phyloP scores from a whole-genome alignment of 2,113 vertebrate species.

The Cynoglossus semilaevis region DNA sequence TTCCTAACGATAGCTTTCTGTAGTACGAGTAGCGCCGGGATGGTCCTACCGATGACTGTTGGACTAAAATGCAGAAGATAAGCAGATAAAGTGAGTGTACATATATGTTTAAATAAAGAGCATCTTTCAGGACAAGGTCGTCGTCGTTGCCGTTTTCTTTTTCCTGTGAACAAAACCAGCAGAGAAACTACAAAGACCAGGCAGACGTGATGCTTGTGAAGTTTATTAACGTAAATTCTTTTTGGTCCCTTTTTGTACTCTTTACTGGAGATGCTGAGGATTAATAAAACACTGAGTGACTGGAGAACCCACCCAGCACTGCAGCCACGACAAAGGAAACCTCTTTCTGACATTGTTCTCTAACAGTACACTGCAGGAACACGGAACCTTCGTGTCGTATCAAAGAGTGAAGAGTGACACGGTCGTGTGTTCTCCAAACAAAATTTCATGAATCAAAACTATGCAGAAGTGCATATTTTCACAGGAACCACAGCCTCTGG shows the following conservation, averaged over 20 bases:
- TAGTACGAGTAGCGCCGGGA: conserved; percentile 58
- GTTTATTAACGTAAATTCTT: conserved; percentile 90
- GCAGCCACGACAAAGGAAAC: conserved; percentile 11
- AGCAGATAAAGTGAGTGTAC: conserved; percentile 62
- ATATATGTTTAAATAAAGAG: conserved; percentile 77
- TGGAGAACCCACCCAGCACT: background rate
- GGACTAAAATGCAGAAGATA: conserved; percentile 66
- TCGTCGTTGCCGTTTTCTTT: background rate
- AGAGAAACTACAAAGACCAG: background rate
- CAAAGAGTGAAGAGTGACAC: too few relatives aligned
- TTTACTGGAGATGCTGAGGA: conserved; percentile 36
- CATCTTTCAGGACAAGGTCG: conserved; percentile 69
- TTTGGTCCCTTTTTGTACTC: conserved; percentile 84
- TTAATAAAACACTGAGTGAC: conserved; percentile 14
- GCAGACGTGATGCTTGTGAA: conserved; percentile 84
- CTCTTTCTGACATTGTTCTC: conserved; percentile 10
- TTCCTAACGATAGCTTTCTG: conserved; percentile 39
- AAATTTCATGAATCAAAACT: conserved; percentile 67
- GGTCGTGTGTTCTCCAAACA: background rate
- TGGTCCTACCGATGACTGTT: conserved; percentile 46
- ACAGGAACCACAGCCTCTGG: conserved; percentile 36
- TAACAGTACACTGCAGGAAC: background rate
- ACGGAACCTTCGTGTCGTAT: too few relatives aligned
- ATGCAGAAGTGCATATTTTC: conserved; percentile 78
- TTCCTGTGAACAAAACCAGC: background rate